Percentiles rank a stretch among this genome's conserved stretches.
Evolutionary conservation across 1,140 invertebrate genomes (phyloP).

Genomic region (Drosophila repleta): DNA sequence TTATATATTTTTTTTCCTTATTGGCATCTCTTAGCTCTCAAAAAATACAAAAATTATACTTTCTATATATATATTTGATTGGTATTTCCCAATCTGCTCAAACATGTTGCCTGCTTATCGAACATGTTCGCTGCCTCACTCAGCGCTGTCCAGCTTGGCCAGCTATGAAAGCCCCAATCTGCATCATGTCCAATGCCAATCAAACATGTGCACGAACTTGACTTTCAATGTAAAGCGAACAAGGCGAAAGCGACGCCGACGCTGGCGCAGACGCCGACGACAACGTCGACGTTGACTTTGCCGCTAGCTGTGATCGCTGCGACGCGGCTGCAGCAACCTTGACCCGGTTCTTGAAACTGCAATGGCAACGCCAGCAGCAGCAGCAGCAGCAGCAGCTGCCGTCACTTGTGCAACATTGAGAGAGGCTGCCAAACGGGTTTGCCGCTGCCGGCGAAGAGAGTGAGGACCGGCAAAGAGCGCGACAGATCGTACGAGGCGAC

Average conservation of each 20-base stretch:
- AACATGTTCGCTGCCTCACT: constrained; percentile 28
- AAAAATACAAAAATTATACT: too few species aligned
- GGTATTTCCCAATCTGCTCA: too few species aligned
- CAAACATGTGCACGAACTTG: constrained; percentile 75
- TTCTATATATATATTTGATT: too few species aligned
- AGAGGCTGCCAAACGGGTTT: constrained; percentile 73
- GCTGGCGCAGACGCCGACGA: constrained; percentile 35
- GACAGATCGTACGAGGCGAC: constrained; percentile 1
- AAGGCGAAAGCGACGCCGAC: constrained; percentile 68
- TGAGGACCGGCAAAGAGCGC: constrained; percentile 33
- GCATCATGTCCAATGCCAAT: constrained; percentile 40
- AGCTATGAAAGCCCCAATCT: constrained; percentile 10
- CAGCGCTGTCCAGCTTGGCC: constrained; percentile 2
- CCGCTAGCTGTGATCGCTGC: constrained; percentile 18
- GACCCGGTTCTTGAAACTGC: constrained; percentile 82
- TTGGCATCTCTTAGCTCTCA: too few species aligned
- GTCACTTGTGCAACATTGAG: constrained; percentile 61
- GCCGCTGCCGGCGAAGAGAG: constrained; percentile 53
- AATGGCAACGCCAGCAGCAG: constrained; percentile 53
- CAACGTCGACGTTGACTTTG: constrained; percentile 6
- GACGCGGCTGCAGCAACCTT: constrained; percentile 61
- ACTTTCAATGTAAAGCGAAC: constrained; percentile 78
- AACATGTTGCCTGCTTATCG: constrained; percentile 17
- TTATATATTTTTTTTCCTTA: too few species aligned
- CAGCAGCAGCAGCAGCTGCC: constrained; percentile 33